Conservation (phyloP, 1,140 invertebrate species). For the Kradibia gibbosae region DNA sequence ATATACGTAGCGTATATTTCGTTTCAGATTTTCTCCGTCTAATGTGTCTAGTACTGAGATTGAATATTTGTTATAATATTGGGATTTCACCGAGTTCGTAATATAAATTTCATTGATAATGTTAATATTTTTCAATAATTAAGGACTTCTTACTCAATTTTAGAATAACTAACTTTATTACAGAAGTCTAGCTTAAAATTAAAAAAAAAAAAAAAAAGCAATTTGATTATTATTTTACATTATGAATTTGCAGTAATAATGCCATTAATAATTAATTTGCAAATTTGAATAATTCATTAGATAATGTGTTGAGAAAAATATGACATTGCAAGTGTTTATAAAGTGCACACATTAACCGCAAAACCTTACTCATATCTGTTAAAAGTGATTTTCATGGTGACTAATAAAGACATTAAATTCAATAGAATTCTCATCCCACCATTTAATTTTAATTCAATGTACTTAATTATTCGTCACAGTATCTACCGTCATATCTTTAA, state of each 20-base stretch:
- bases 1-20: too few species aligned
- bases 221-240: not conserved
- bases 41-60: not conserved
- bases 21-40: too few species aligned
- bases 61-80: not conserved
- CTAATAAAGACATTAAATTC: constrained; percentile 22
- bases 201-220: too few species aligned
- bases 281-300: not conserved
- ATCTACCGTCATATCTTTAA: not conserved
- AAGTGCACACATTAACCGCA: not conserved
- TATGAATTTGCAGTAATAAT: not conserved
- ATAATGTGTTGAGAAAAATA: not conserved
- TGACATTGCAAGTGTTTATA: not conserved
- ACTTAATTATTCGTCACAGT: not conserved
- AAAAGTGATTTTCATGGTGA: not conserved
- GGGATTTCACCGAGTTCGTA: too few species aligned
- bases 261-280: not conserved
- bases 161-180: too few species aligned
- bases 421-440: not conserved
- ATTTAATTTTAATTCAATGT: not conserved
- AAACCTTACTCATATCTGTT: constrained; percentile 8
- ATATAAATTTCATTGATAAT: constrained; percentile 1
- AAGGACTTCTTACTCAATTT: too few species aligned
- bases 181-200: too few species aligned
- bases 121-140: not conserved